Conservation (phyloP, 2,113 vertebrate genomes). For the Chionis minor region DNA sequence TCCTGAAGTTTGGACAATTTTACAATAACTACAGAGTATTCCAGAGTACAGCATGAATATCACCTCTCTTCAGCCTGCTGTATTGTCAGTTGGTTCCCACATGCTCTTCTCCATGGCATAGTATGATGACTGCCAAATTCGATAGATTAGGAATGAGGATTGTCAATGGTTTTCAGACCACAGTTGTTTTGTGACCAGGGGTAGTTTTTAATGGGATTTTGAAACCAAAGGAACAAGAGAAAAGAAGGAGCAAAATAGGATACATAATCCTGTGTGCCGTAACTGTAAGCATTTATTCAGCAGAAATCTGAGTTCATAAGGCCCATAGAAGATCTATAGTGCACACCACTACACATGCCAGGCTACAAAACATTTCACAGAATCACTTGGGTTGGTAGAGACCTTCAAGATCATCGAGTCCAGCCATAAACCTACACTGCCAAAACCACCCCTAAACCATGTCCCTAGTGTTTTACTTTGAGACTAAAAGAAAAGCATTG, state of each 20-base stretch:
- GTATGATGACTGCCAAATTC: neutral
- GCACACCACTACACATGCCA: neutral
- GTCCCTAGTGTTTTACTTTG: neutral
- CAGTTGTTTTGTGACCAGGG: neutral
- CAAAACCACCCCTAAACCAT: no score
- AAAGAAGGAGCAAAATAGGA: neutral
- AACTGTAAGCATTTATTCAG: neutral
- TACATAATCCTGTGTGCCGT: neutral
- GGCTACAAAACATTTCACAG: neutral
- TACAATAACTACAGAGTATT: neutral
- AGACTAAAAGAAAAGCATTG: neutral
- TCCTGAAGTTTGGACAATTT: neutral
- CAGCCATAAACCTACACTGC: no score
- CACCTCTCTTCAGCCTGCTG: neutral
- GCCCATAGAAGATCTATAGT: rapidly evolving
- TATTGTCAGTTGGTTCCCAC: neutral
- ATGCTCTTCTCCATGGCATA: neutral
- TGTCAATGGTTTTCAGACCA: neutral
- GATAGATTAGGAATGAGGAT: neutral
- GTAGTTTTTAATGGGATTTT: neutral
- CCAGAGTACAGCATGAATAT: neutral
- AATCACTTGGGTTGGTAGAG: no score
- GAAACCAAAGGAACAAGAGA: neutral
- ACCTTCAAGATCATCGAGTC: no score
- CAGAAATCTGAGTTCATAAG: neutral